Conservation (phyloP, 1,140 invertebrate genomes). For the Eufriesea mexicana region DNA sequence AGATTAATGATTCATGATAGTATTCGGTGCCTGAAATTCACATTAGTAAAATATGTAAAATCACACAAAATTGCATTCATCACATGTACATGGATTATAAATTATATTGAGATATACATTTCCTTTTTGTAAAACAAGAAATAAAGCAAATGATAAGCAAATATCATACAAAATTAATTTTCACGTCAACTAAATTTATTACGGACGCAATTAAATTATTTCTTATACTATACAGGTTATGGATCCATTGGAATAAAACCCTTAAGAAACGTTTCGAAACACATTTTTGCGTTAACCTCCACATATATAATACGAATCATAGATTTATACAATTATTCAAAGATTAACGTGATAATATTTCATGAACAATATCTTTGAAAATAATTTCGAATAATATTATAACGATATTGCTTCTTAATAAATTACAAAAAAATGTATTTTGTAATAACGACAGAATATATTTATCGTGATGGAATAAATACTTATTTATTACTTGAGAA, state of each 20-base stretch:
- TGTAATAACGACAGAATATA: background rate
- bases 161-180: background rate
- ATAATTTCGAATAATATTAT: background rate
- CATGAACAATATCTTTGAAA: background rate
- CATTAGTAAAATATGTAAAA: background rate
- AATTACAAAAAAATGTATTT: background rate
- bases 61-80: background rate
- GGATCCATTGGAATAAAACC: background rate
- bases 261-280: background rate
- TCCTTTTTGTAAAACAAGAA: background rate
- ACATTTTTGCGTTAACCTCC: slow-evolving; percentile 10
- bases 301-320: background rate
- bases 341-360: background rate
- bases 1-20: background rate
- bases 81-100: background rate
- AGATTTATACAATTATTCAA: background rate
- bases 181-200: background rate
- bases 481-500: background rate
- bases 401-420: background rate
- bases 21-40: background rate
- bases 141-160: background rate
- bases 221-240: slow-evolving; percentile 25
- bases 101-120: background rate
- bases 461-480: background rate
- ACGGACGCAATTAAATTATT: background rate